phyloP scores from a whole-genome alignment of 2,888 invertebrate genomes.

The Zonitis immaculata region DNA sequence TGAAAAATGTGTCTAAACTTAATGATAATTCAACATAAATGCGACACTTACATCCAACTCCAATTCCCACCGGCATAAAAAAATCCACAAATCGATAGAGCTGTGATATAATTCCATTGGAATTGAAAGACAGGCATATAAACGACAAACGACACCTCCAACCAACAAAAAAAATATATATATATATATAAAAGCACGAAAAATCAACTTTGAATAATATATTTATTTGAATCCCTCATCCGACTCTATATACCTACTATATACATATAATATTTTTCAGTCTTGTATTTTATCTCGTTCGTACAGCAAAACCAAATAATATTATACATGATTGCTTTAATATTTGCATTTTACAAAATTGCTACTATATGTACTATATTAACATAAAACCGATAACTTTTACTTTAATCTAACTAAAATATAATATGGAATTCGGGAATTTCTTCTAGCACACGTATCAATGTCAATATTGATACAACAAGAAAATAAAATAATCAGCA shows the following conservation, averaged over 20 bases:
- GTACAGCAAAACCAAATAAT: slow-evolving; percentile 17
- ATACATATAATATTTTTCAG: no score
- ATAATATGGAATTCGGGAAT: not conserved
- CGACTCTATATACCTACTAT: no score
- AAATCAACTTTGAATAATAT: no score
- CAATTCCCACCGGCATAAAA: no score
- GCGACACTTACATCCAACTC: no score
- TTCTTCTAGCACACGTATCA: not conserved
- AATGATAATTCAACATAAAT: no score
- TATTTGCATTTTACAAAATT: slow-evolving; percentile 15
- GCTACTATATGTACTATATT: slow-evolving; percentile 8
- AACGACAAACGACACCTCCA: no score
- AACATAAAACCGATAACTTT: slow-evolving; percentile 11
- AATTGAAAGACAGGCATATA: slow-evolving; percentile 5
- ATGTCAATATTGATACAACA: slow-evolving; percentile 1
- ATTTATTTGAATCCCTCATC: no score
- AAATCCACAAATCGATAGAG: not conserved
- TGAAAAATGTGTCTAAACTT: no score
- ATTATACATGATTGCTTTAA: slow-evolving; percentile 19
- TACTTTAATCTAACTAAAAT: not conserved
- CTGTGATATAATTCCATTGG: not conserved
- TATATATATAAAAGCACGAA: no score
- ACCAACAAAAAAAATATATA: no score
- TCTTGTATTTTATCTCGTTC: slow-evolving; percentile 4
- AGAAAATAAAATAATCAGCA: no score